Base-by-base conservation (phyloP, 2,113 vertebrate species). In the Machaerirhynchus nigripectus region DNA sequence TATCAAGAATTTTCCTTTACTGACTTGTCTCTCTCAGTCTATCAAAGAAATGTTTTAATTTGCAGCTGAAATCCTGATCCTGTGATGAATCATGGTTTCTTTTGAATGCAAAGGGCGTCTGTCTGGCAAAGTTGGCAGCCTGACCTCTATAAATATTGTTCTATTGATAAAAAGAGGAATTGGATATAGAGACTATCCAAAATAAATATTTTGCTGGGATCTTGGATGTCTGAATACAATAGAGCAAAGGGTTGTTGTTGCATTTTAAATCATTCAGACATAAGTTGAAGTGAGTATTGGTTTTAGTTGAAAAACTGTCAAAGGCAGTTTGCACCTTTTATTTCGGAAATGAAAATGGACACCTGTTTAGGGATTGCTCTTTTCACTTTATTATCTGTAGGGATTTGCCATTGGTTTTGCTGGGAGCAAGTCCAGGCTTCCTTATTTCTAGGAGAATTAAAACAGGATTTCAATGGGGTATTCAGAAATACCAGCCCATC, bases 121-220 rank as follows among this genome's bases (percentile, higher is more conserved):
- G 91, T 97, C 95, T 97, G 88, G 82, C 70, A 86, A 96, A 94
- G 59, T 77, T 96, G 86, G 85, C 89, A 89, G 84, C 84, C 89
- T 78, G 85, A 76, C 40, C 84, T 92, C 63, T 68, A 42, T 74
- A 93, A 94, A 93, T 96, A 87, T 96, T 96, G 35, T 92, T 97
- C 91, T 97, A 90, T 84, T 94, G 90, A 96, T 93, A 97, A 96
- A 95, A 94, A 86, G 80, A 93, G 57, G 84, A 96, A 95, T 57
- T 97, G 59, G 70, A 91, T 94, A 90, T 33, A 85, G 7, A 33
- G 24, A 70, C 87, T 88, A 63, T 95, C 92, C 92, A 96, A 93
- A 92, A 91, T 69, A 97, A 94, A 86, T 91, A 96, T 97, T 96
- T 95, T 96, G 50, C 93, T 92, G 74, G 68, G 76, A 91, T 95